These are phyloP conservation scores for Epinephelus awoara DNA, from an alignment of 2,797 vertebrate genomes.

Conservation along the genomic window DNA sequence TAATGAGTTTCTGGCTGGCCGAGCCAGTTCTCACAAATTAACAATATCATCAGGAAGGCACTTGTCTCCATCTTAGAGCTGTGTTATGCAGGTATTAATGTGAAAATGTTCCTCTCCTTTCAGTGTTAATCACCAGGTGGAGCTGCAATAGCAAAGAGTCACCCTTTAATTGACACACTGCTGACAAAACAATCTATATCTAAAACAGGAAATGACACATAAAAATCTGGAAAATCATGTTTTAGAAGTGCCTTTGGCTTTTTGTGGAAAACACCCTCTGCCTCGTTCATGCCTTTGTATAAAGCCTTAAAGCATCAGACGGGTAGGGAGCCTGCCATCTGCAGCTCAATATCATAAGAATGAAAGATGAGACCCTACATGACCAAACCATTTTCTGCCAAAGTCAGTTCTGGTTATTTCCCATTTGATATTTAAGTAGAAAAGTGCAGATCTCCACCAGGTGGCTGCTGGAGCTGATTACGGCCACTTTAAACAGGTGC, in stretches of 20 bases:
- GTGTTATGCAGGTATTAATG: slow-evolving; percentile 34
- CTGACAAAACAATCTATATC: slow-evolving; percentile 13
- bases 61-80: slow-evolving; percentile 37
- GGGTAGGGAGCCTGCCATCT: neutral
- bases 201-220: slow-evolving; percentile 12
- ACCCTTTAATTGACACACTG: neutral
- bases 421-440: neutral
- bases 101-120: slow-evolving; percentile 32
- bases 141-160: slow-evolving; percentile 1
- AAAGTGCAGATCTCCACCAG: too few relatives aligned
- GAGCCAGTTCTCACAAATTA: slow-evolving; percentile 57
- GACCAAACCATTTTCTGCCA: neutral
- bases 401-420: neutral
- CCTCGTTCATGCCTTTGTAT: neutral
- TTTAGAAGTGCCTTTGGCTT: neutral
- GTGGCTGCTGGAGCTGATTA: too few relatives aligned
- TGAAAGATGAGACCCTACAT: neutral
- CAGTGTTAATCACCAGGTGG: slow-evolving; percentile 13
- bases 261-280: neutral
- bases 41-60: slow-evolving; percentile 49
- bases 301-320: neutral
- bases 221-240: neutral
- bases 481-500: too few relatives aligned
- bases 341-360: neutral
- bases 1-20: slow-evolving; percentile 64